Evolutionary conservation across 1,140 invertebrate genomes (phyloP), one percentile per base, ranked within the genome.

Genomic region (Helicoverpa zea): DNA sequence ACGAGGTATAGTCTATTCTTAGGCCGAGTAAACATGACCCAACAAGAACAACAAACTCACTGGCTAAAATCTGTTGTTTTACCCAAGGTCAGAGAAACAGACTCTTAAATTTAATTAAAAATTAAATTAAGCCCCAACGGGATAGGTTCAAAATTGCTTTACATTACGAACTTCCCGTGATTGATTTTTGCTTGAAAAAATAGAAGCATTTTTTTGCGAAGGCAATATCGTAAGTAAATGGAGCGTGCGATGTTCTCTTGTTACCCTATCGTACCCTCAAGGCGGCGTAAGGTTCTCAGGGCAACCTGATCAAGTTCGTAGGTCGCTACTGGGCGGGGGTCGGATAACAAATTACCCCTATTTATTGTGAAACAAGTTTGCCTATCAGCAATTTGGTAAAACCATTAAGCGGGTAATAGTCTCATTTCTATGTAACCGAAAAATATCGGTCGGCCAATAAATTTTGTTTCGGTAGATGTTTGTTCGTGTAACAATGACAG

Each of bases 381-480:
- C 81, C 87, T 89, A 91, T 91, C 86, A 89, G 86, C 84, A 89
- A 89, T 91, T 89, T 89, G 84, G 80, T 79, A 82, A 88, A 87
- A 84, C 86, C 83, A 88, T 89, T 88, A 86, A 77, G 64, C 43
- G 84, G 83, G 84, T 90, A 89, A 87, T 86, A 85, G 88, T 63
- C 77, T 73, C 70, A 80, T 52, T 70, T 76, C 56, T 54, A 56
- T 82, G 66, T 59, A 72, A 78, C 81, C 77, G 79, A 82, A 79
- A 64, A 79, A 79, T 63, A 72, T 81, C 74, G 74, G 29, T 78
- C 61, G n/a, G 7, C 18, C 30, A 54, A 54, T 54, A 78, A 78
- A 66, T 78, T 66, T 18, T 23, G 58, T 75, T 66, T 47, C 14
- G 13, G 7, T 13, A 18, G 56, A 23, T 7, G 16, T 18, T 18